These are phyloP conservation scores for Strigamia maritima DNA, from an alignment of 2,888 invertebrate species.

Conservation along the genomic window DNA sequence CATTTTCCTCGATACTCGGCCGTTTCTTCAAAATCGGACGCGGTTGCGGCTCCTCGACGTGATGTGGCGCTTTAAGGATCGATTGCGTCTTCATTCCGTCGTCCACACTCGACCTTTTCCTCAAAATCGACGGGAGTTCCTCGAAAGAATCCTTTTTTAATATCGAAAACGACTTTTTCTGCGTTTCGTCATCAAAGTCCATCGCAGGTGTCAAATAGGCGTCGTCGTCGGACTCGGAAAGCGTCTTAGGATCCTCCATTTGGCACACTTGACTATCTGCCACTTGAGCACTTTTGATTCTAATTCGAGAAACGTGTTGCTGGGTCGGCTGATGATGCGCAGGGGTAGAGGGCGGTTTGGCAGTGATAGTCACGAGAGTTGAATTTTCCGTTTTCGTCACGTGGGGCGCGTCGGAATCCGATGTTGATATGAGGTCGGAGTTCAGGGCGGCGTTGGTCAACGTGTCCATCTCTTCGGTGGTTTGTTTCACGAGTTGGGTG, in stretches of 20 bases:
- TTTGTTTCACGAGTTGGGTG: slow-evolving; percentile 39
- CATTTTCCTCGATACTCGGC: slow-evolving; percentile 36
- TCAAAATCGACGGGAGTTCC: slow-evolving; percentile 36
- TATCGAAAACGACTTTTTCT: neutral
- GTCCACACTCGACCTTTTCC: slow-evolving; percentile 39
- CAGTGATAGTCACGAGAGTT: neutral
- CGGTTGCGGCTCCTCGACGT: slow-evolving; percentile 50
- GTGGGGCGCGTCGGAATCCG: neutral
- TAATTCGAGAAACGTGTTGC: neutral
- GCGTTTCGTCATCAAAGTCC: neutral
- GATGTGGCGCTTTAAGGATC: slow-evolving; percentile 60
- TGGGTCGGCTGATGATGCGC: neutral
- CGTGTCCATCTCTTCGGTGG: slow-evolving; percentile 39
- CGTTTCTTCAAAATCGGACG: slow-evolving; percentile 40
- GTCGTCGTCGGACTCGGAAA: neutral
- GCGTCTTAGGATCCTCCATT: neutral
- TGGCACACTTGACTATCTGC: neutral
- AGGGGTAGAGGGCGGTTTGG: slow-evolving; percentile 12
- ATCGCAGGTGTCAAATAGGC: neutral
- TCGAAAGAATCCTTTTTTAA: neutral
- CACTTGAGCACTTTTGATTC: neutral
- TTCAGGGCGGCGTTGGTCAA: slow-evolving; percentile 39
- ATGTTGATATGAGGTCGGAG: neutral
- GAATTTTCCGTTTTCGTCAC: neutral
- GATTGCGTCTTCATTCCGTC: slow-evolving; percentile 46